phyloP scores from a whole-genome alignment of 2,797 vertebrate genomes.

The Echeneis naucrates region DNA sequence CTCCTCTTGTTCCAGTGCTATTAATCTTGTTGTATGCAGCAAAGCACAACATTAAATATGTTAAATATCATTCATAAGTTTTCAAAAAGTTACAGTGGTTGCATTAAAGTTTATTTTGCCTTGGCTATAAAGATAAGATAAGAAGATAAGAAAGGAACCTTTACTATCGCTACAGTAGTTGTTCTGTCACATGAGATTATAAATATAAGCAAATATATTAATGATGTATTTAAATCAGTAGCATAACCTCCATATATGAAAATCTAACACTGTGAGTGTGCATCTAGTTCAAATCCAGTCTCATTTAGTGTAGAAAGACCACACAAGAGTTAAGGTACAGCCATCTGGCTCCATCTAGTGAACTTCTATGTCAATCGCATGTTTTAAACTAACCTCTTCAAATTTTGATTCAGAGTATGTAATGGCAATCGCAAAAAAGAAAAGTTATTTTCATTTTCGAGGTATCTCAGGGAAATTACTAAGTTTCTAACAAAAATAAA shows the following conservation, averaged over 20 bases:
- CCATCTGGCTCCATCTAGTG: slow-evolving; percentile 76
- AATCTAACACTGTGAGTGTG: neutral
- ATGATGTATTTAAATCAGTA: neutral
- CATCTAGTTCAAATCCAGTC: neutral
- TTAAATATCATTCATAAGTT: neutral
- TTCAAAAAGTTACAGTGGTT: neutral
- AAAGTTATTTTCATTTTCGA: neutral
- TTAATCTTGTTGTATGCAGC: neutral
- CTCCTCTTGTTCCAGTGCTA: neutral
- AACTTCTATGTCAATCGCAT: slow-evolving; percentile 43
- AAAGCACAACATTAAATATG: neutral
- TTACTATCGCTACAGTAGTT: neutral
- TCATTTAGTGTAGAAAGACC: neutral
- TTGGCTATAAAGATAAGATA: slow-evolving; percentile 1
- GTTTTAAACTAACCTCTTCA: neutral
- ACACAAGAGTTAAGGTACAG: slow-evolving; percentile 21
- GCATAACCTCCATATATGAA: neutral
- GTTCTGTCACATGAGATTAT: neutral
- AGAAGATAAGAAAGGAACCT: neutral
- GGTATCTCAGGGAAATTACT: neutral
- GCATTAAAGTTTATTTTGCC: neutral
- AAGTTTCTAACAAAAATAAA: neutral
- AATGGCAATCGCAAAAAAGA: neutral
- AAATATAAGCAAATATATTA: neutral
- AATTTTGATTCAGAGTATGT: neutral